Base-by-base conservation (phyloP, 2,888 invertebrate genomes). In the Malthinus seriepunctatus region DNA sequence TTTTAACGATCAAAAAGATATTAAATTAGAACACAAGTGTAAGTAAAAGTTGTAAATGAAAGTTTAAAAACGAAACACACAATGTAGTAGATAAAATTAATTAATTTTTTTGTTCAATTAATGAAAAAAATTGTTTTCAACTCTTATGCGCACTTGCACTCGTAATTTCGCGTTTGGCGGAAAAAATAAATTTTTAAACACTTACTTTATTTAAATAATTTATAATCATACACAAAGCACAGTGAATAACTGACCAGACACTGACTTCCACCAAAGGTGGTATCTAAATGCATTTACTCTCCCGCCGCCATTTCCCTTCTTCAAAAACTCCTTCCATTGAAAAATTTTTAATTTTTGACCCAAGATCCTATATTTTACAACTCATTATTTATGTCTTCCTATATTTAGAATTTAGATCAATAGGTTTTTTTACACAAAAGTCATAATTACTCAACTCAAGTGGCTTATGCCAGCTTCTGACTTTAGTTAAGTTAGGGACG, bases 211-310 rank as follows among this genome's bases (percentile, higher is more conserved):
- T 61, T 65, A 67, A 69, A 67, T 68, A 67, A 69, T 68, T 64
- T 64, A 67, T 68, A 69, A 67, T 71, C 71, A 72, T 74, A 72
- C 75, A 70, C 75, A 73, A 76, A 67, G 72, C 72, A 73, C 74
- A 76, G 72, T 73, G 74, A 72, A 73, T 72, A 71, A 64, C 60
- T 60, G 60, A 64, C 67, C 71, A 70, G 74, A 74, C 72, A 76
- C 74, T 72, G 75, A 69, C 72, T 70, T 69, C 70, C 73, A 23
- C 71, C 73, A 70, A 73, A 74, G 76, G 75, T 77, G 75, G 75
- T 74, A 77, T 77, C 75, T 75, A 74, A 74, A 76, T 76, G 73
- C 71, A 70, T 70, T 50, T 67, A 61, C 70, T 71, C 76, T 75
- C 76, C 76, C 76, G 75, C 76, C 76, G 75, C 77, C 76, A 76